Base-by-base conservation (phyloP, 2,113 vertebrate genomes). In the Nycticorax nycticorax region DNA sequence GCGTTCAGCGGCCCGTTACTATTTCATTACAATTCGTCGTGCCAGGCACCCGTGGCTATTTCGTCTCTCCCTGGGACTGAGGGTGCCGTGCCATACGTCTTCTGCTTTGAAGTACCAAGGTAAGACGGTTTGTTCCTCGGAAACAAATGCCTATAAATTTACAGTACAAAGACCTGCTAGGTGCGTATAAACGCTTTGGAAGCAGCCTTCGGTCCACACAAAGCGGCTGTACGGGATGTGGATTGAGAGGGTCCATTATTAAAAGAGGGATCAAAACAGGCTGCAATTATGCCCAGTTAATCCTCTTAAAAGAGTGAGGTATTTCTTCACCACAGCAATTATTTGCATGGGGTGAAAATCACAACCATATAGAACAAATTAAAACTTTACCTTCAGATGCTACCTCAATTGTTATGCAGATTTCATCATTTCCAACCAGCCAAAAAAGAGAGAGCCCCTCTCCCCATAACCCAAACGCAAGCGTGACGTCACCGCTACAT, bases 311-410 rank as follows among this genome's bases (percentile, higher is more conserved):
- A 98, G 96, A 97, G 92, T 71, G 96, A 97, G 97, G 89, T 95
- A 93, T 98, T 98, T 92, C 97, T 98, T 80, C 94, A 96, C 92
- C 82, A 67, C 88, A 74, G 95, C 85, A 97, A 95, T 98, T 98
- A 98, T 98, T 98, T 97, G 98, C 96, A 92, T 68, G 88, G 95
- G 96, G 83, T 93, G 97, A 93, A 97, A 97, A 98, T 96, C 98
- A 97, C 97, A 92, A 98, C 95, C 95, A 19, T 23, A 77, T 72
- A 95, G 97, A 94, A 96, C 97, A 97, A 98, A 98, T 98, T 98
- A 98, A 97, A 98, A 98, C 97, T 98, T 97, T 96, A 94, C 97
- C 96, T 97, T 98, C 97, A 98, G 98, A 97, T 97, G 98, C 82
- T 98, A 63, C 97, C 98, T 97, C 96, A 71, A 96, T 97, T 98